Percentiles rank a stretch among this genome's conserved stretches.
Conservation (phyloP, 1,140 invertebrate species). For the Drosophila miranda region DNA sequence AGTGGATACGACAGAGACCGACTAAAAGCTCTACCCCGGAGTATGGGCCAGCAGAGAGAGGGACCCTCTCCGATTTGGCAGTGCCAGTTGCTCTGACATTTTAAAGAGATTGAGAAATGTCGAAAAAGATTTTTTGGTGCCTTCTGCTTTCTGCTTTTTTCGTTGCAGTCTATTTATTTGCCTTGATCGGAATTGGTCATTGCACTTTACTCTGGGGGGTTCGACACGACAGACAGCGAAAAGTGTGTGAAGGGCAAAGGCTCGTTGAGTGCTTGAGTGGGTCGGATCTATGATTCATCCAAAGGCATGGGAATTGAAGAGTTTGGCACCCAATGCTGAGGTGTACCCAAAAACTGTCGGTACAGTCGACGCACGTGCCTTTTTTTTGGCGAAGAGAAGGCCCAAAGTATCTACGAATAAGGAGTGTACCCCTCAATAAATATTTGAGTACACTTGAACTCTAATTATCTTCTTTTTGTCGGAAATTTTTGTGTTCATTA, state of each 20-base stretch:
- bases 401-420: too few relatives aligned
- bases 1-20: slow-evolving; percentile 4
- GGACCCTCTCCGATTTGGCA: slow-evolving; percentile 33
- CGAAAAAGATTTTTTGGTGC: slow-evolving; percentile 25
- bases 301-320: not conserved
- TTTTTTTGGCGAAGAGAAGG: too few relatives aligned
- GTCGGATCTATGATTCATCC: slow-evolving; percentile 18
- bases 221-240: not conserved
- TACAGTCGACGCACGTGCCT: too few relatives aligned
- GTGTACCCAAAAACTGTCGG: too few relatives aligned
- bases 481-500: too few relatives aligned
- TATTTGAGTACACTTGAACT: too few relatives aligned
- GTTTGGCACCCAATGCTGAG: not conserved
- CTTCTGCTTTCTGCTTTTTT: slow-evolving; percentile 9
- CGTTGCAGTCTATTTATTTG: slow-evolving; percentile 6
- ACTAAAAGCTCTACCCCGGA: slow-evolving; percentile 19
- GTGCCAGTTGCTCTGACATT: slow-evolving; percentile 34
- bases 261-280: slow-evolving; percentile 9
- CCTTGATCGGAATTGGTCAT: slow-evolving; percentile 42
- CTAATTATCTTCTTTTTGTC: too few relatives aligned
- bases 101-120: slow-evolving; percentile 41
- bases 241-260: slow-evolving; percentile 51
- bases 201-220: slow-evolving; percentile 22
- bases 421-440: too few relatives aligned
- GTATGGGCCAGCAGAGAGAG: slow-evolving; percentile 7